Evolutionary conservation across 2,888 invertebrate genomes (phyloP).

Genomic region (Cantharis nigra): DNA sequence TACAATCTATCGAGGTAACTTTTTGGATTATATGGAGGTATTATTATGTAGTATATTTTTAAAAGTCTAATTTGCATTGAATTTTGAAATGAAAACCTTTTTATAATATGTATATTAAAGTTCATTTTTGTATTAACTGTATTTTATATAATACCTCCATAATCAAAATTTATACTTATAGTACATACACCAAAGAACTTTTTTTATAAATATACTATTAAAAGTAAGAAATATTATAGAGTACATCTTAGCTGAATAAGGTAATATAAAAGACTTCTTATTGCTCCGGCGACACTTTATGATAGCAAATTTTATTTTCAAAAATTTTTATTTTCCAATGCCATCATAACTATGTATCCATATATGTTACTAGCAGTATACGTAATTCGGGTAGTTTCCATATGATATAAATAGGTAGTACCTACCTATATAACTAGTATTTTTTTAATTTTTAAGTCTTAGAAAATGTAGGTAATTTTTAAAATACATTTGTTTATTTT

Average conservation of each 20-base stretch:
- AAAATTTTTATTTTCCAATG: neutral
- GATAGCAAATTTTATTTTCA: neutral
- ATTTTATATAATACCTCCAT: too few species aligned
- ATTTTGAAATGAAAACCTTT: too few species aligned
- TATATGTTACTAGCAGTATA: neutral
- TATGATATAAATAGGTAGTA: too few species aligned
- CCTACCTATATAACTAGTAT: too few species aligned
- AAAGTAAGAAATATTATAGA: neutral
- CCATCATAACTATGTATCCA: neutral
- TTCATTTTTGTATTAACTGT: too few species aligned
- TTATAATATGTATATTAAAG: neutral
- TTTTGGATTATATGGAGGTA: neutral
- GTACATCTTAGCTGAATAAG: too few species aligned
- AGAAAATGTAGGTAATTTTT: too few species aligned
- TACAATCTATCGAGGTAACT: neutral
- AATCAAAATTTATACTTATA: too few species aligned
- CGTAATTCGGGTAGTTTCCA: neutral
- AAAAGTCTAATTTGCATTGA: neutral
- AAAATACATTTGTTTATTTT: too few species aligned
- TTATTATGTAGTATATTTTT: neutral
- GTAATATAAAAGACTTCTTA: neutral
- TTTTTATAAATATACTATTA: too few species aligned
- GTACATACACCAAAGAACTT: too few species aligned
- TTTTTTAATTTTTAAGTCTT: too few species aligned
- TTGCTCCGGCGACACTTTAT: neutral